Evolutionary conservation across 2,888 invertebrate species (phyloP), one percentile per base, ranked within the genome.

Genomic region (Nymphalis polychloros): DNA sequence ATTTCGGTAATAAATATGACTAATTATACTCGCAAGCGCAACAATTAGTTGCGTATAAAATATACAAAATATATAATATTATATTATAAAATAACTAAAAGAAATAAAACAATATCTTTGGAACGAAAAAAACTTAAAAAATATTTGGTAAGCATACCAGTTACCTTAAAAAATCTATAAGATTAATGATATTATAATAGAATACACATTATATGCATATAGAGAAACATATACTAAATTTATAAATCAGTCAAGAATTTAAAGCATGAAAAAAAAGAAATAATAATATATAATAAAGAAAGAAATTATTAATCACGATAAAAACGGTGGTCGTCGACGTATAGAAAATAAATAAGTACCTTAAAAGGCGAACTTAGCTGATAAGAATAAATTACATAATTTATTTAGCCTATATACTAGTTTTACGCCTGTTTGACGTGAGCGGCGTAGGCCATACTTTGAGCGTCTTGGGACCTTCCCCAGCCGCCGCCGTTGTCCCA

Each of bases 361-460:
- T 70, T 68, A 72, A 49, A 61, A 67, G 66, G 61, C 46, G 59
- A 65, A 63, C 61, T 65, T 66, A 69, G 68, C 6, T 55, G 53
- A n/a, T 74, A 72, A 69, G 62, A 77, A 76, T 75, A 77, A 76
- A 73, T 77, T 75, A 77, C 73, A 75, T 79, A 78, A 77, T 64
- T 70, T 64, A 68, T 67, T 52, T 66, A 67, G 55, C 63, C 70
- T 72, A 73, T 59, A 70, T 53, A 55, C 61, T 64, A 17, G n/a
- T 31, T 55, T 81, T 87, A 92, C 74, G 85, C 86, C 71, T 91
- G 88, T 71, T 92, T 92, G 16, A 81, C 81, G 78, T 95, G 94
- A 67, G 94, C 96, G 72, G 93, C 93, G 81, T 97, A 97, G 23
- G 96, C 96, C 79, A 96, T 79, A 70, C 94, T 94, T 73, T 95